Evolutionary conservation across 2,888 invertebrate genomes (phyloP).

Genomic region (Dolichopus griseipennis): DNA sequence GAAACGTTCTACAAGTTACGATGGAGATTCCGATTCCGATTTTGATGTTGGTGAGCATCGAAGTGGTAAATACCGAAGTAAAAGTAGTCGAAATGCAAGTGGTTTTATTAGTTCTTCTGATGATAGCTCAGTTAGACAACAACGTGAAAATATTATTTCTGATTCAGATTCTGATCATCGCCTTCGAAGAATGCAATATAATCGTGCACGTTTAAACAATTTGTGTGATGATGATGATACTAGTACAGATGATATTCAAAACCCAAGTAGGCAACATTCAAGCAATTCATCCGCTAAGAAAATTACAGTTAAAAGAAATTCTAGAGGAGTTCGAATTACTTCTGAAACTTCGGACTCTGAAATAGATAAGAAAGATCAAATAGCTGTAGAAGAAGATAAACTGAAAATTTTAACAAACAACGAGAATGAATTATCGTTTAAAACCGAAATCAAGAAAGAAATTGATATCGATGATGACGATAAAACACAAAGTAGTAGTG

Average conservation of each 20-base stretch:
- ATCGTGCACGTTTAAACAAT: constrained; percentile 44
- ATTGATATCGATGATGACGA: constrained; percentile 42
- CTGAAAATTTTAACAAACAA: not conserved
- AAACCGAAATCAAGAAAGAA: constrained; percentile 54
- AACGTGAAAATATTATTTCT: constrained; percentile 31
- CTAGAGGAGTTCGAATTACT: constrained; percentile 58
- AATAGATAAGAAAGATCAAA: not conserved
- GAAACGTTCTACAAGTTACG: constrained; percentile 80
- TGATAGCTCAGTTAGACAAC: constrained; percentile 15
- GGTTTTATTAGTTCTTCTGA: constrained; percentile 50
- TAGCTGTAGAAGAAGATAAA: not conserved
- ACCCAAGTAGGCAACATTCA: constrained; percentile 25
- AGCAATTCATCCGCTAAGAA: constrained; percentile 42
- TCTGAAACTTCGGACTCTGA: constrained; percentile 66
- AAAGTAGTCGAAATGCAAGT: constrained; percentile 26
- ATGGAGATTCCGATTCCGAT: constrained; percentile 73
- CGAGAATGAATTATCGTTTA: constrained; percentile 41
- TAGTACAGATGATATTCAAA: constrained; percentile 33
- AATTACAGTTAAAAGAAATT: constrained; percentile 55
- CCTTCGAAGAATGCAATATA: constrained; percentile 38
- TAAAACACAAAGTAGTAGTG: not conserved
- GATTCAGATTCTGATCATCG: constrained; percentile 48
- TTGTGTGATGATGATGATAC: constrained; percentile 43
- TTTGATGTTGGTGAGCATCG: constrained; percentile 41
- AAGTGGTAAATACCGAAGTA: constrained; percentile 24